phyloP scores from a whole-genome alignment of 2,797 vertebrate species.

The Channa striata region DNA sequence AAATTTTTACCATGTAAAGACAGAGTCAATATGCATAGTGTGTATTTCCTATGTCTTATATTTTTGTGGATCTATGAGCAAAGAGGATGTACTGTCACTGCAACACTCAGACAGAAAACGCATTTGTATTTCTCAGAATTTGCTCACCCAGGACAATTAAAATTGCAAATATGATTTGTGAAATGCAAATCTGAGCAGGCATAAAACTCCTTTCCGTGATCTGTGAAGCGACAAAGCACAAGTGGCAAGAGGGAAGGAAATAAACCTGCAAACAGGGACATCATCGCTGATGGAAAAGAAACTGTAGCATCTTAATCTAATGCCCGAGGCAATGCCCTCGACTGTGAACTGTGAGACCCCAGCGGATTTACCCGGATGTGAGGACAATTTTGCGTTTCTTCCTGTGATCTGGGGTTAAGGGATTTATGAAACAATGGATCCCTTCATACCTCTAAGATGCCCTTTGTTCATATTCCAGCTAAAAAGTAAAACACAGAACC shows the following conservation, averaged over 20 bases:
- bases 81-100: conserved; percentile 16
- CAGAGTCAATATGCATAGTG: neutral
- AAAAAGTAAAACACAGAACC: neutral
- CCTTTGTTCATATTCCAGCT: conserved; percentile 19
- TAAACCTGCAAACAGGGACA: conserved; percentile 32
- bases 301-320: conserved; percentile 58
- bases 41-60: neutral
- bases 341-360: conserved; percentile 34
- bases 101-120: conserved; percentile 13
- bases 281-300: conserved; percentile 36
- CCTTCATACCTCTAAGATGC: conserved; percentile 31
- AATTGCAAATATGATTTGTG: conserved; percentile 65
- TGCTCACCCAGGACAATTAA: conserved; percentile 52
- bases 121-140: conserved; percentile 57
- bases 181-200: conserved; percentile 47
- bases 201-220: conserved; percentile 43
- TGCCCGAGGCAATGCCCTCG: conserved; percentile 27
- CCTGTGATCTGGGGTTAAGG: conserved; percentile 27
- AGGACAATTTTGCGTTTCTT: conserved; percentile 47
- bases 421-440: conserved; percentile 36
- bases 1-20: too few relatives aligned
- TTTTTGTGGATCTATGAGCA: neutral
- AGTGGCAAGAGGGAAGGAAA: conserved; percentile 29
- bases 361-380: conserved; percentile 32
- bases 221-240: conserved; percentile 23